Evolutionary conservation across 2,888 invertebrate species (phyloP).

Genomic region (Brenthis ino): DNA sequence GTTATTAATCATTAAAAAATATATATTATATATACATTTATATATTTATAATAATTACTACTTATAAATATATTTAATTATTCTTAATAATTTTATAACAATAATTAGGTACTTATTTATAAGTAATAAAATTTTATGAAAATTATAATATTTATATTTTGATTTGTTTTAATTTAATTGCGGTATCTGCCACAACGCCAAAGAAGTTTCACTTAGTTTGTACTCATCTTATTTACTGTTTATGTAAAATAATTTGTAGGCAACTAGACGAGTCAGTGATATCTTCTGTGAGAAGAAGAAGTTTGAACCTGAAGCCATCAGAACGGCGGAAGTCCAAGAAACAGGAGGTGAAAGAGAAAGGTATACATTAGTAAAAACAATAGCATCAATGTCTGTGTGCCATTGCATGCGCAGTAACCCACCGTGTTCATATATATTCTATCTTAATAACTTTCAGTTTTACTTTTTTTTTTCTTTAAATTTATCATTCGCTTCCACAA

Average conservation of each 20-base stretch:
- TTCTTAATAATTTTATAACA: too few relatives aligned
- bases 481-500: slow-evolving; percentile 44
- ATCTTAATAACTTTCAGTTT: slow-evolving; percentile 16
- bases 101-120: too few relatives aligned
- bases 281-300: slow-evolving; percentile 86
- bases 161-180: background rate
- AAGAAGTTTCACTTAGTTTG: too few relatives aligned
- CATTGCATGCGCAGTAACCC: slow-evolving; percentile 32
- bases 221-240: too few relatives aligned
- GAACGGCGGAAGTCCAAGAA: slow-evolving; percentile 89
- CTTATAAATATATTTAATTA: too few relatives aligned
- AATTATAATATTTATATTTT: background rate
- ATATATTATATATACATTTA: too few relatives aligned
- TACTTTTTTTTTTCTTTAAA: slow-evolving; percentile 30
- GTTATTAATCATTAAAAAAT: too few relatives aligned
- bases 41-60: too few relatives aligned
- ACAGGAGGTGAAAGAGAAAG: slow-evolving; percentile 86
- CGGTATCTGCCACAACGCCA: too few relatives aligned
- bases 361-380: slow-evolving; percentile 60
- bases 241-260: slow-evolving; percentile 43
- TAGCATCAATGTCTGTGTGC: slow-evolving; percentile 12
- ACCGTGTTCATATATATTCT: slow-evolving; percentile 16
- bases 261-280: slow-evolving; percentile 86
- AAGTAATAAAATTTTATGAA: too few relatives aligned
- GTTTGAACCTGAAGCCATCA: slow-evolving; percentile 72